phyloP scores from a whole-genome alignment of 2,113 vertebrate genomes.

The Accipiter virgatus region DNA sequence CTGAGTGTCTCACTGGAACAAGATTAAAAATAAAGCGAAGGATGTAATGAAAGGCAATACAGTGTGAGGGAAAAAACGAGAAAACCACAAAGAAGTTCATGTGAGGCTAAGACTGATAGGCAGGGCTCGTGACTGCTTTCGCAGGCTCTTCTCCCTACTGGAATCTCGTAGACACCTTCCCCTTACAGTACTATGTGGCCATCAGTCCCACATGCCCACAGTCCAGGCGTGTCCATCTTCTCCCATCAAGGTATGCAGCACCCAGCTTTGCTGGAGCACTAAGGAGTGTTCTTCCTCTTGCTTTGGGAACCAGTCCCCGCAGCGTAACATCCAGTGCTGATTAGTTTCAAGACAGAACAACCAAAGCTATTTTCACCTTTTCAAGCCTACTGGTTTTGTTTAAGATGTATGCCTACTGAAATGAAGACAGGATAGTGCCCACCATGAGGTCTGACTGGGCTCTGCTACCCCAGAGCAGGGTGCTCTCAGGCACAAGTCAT shows the following conservation, averaged over 20 bases:
- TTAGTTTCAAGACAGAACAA: background rate
- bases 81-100: constrained; percentile 19
- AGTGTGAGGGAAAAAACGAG: background rate
- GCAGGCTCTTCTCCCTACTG: background rate
- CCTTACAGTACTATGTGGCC: background rate
- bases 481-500: background rate
- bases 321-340: background rate
- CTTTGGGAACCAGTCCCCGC: background rate
- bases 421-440: background rate
- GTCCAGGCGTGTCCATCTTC: background rate
- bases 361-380: background rate
- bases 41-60: background rate
- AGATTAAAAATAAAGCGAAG: constrained; percentile 1
- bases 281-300: background rate
- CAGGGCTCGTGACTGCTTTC: background rate
- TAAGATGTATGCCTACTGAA: background rate
- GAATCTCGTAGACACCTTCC: background rate
- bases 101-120: background rate
- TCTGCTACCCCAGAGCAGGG: background rate
- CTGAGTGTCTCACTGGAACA: background rate
- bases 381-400: background rate
- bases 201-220: background rate
- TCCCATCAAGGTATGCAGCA: background rate
- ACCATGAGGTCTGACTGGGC: background rate
- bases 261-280: background rate